Evolutionary conservation across 2,113 vertebrate genomes (phyloP), one percentile per base, ranked within the genome.

Genomic region (Gadus chalcogrammus): DNA sequence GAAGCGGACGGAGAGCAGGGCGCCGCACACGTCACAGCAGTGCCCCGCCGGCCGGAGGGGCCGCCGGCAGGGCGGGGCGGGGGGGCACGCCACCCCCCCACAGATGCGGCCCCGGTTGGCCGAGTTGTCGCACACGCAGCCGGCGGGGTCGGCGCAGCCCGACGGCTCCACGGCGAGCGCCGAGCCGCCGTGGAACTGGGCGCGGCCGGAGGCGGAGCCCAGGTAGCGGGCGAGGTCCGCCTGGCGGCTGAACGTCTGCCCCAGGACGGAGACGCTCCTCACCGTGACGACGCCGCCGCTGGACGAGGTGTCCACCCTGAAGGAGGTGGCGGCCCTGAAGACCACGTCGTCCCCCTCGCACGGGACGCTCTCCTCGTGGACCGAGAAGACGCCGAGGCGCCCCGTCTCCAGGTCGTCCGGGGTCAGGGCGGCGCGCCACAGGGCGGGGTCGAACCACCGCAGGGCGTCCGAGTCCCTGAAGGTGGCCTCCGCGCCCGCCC

Each of bases 11-110:
- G 82, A 88, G 78, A 97, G 53, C 15, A 91, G 80, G 73, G 93
- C 94, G 17, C 96, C 95, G 2, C 97, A 99, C 53, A 98, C 81
- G 1, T 83, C 20, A 58, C 96, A 98, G 87, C 97, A 99, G 78
- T 98, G 95, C 59, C 96, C 95, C 0, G 79, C 67, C 0, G 96
- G 95, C 13, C 52, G 83, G 28, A 99, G 80, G n/a, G 95, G 92
- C n/a, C 73, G 89, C 55, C 9, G 82, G 77, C 97, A 98, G 1
- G 66, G 63, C n/a, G 79, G 24, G 0, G 52, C 61, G 1, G 52
- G 61, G 1, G 92, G 76, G 64, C 96, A 98, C 0, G 85, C 89
- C 61, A 97, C 88, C 0, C 82, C 88, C 0, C 82, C 62, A 2
- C 97, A 99, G 89, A 99, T 94, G 75, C 73, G 84, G 6, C 90